phyloP scores from a whole-genome alignment of 2,888 invertebrate species.

The Drosophila melanosoma region DNA sequence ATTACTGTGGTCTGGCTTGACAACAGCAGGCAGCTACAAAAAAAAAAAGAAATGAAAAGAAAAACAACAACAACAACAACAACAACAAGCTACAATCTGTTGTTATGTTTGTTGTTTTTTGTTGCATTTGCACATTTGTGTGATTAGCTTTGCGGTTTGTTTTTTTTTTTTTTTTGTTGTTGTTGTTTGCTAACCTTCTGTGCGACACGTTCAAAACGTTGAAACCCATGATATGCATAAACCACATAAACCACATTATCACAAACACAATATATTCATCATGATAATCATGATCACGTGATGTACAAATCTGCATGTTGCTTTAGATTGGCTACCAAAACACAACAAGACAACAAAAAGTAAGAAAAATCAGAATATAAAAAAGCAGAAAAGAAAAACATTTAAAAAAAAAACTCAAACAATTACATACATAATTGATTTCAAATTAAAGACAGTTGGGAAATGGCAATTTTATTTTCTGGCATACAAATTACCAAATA shows the following conservation, averaged over 20 bases:
- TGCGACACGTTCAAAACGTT: conserved; percentile 28
- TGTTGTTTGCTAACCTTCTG: conserved; percentile 24
- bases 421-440: conserved; percentile 75
- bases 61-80: conserved; percentile 12
- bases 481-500: conserved; percentile 13
- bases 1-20: conserved; percentile 34
- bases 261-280: conserved; percentile 2
- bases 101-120: neutral
- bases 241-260: conserved; percentile 11
- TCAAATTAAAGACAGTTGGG: conserved; percentile 64
- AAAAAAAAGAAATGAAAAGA: neutral
- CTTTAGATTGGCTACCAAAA: conserved; percentile 5
- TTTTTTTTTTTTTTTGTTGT: neutral
- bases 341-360: conserved; percentile 5
- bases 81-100: neutral
- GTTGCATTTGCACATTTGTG: conserved; percentile 43
- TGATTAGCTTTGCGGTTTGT: conserved; percentile 42
- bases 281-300: conserved; percentile 27
- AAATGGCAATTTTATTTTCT: conserved; percentile 31
- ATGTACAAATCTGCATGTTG: neutral
- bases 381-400: neutral
- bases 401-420: conserved; percentile 17
- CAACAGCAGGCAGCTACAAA: conserved; percentile 6
- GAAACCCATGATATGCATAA: conserved; percentile 35
- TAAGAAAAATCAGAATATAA: neutral